phyloP scores from a whole-genome alignment of 2,797 vertebrate species.

The Aldrovandia affinis region DNA sequence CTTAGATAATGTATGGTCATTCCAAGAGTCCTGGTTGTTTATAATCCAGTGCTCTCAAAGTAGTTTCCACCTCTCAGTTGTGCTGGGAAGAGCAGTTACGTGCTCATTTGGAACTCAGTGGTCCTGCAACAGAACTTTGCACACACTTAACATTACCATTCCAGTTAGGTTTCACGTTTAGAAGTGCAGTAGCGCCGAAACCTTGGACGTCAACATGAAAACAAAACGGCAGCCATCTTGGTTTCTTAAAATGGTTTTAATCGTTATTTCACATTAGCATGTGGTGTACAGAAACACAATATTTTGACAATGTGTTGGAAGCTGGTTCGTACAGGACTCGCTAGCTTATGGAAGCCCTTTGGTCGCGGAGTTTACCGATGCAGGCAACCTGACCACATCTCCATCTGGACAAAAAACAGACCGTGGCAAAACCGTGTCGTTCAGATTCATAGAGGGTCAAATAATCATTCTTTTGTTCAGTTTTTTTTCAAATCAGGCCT shows the following conservation, averaged over 20 bases:
- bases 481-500: neutral
- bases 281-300: slow-evolving; percentile 69
- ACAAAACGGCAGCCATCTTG: slow-evolving; percentile 29
- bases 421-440: slow-evolving; percentile 7
- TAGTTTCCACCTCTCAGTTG: too few species aligned
- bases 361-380: slow-evolving; percentile 43
- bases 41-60: too few species aligned
- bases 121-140: too few species aligned
- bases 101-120: too few species aligned
- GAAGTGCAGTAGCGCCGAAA: too few species aligned
- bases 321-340: slow-evolving; percentile 60
- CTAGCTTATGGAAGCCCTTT: slow-evolving; percentile 44
- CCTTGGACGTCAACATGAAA: slow-evolving; percentile 40
- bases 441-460: slow-evolving; percentile 37
- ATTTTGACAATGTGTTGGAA: slow-evolving; percentile 48
- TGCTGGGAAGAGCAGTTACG: too few species aligned
- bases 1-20: too few species aligned
- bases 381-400: slow-evolving; percentile 28
- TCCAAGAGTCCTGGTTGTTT: too few species aligned
- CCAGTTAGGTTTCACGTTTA: too few species aligned
- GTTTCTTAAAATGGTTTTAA: slow-evolving; percentile 66
- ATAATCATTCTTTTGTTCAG: slow-evolving; percentile 20
- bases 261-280: slow-evolving; percentile 67
- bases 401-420: neutral
- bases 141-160: too few species aligned